phyloP scores from a whole-genome alignment of 2,113 vertebrate species.

The Seriola dumerili region DNA sequence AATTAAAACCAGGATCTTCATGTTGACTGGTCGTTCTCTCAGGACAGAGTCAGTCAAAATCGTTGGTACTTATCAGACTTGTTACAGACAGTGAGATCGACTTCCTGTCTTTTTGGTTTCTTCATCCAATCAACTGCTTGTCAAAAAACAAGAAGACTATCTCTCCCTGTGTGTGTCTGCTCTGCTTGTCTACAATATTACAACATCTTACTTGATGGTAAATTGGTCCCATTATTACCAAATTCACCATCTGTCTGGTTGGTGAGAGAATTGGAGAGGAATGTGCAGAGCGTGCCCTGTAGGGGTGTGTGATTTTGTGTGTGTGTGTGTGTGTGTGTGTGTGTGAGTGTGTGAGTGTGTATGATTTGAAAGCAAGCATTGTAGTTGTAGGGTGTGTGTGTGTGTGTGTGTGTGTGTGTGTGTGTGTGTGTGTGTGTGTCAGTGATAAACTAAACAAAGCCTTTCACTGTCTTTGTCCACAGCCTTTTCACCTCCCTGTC shows the following conservation, averaged over 20 bases:
- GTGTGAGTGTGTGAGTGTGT: slow-evolving; percentile 22
- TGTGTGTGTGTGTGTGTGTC: slow-evolving; percentile 1
- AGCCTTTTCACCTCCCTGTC: slow-evolving; percentile 43
- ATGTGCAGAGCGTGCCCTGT: slow-evolving; percentile 16
- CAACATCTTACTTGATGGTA: slow-evolving; percentile 30
- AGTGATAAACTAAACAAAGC: slow-evolving; percentile 68
- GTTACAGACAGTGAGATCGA: not conserved
- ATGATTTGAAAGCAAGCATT: slow-evolving; percentile 16
- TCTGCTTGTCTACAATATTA: slow-evolving; percentile 25
- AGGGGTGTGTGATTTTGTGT: slow-evolving; percentile 1
- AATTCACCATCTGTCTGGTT: slow-evolving; percentile 59
- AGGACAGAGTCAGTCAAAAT: not conserved
- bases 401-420: slow-evolving; percentile 16
- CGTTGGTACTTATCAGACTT: not conserved
- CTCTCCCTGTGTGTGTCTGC: not conserved
- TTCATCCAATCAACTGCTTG: not conserved
- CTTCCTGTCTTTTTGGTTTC: slow-evolving; percentile 29
- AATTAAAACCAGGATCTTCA: slow-evolving; percentile 17
- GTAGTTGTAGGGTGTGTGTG: not conserved
- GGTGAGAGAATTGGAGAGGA: slow-evolving; percentile 38
- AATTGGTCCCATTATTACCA: slow-evolving; percentile 52
- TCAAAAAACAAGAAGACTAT: not conserved
- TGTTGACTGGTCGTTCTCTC: not conserved
- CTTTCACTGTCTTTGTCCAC: slow-evolving; percentile 59
- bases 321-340: not conserved